These are phyloP conservation scores for Nyctalus aviator DNA, from an alignment of 2,797 vertebrate genomes.

Conservation along the genomic window DNA sequence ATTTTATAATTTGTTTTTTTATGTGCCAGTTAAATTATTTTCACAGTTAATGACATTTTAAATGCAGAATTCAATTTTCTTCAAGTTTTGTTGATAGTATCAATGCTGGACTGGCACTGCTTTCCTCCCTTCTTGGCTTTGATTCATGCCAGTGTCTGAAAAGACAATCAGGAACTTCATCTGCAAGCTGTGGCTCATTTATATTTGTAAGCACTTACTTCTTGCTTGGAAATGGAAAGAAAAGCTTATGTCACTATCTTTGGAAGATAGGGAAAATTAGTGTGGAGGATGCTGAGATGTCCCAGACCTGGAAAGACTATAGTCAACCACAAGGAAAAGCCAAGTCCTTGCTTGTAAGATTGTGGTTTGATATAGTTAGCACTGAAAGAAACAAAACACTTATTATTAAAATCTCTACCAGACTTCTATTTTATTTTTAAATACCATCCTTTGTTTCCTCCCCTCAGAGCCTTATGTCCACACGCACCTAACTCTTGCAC, in stretches of 20 bases:
- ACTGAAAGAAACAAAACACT: neutral
- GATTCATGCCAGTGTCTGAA: constrained; percentile 79
- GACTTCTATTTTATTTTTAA: neutral
- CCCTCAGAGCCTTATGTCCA: neutral
- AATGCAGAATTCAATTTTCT: constrained; percentile 79
- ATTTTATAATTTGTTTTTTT: constrained; percentile 57
- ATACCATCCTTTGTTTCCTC: neutral
- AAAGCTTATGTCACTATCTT: constrained; percentile 42
- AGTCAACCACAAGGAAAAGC: constrained; percentile 44
- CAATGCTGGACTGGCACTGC: constrained; percentile 75
- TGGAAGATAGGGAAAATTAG: constrained; percentile 56
- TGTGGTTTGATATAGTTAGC: constrained; percentile 4
- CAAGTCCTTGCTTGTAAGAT: constrained; percentile 18
- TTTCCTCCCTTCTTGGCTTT: constrained; percentile 82
- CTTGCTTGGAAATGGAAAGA: constrained; percentile 71
- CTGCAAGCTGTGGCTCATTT: constrained; percentile 82
- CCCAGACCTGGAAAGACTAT: constrained; percentile 62
- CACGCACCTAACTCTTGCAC: neutral
- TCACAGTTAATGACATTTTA: constrained; percentile 80
- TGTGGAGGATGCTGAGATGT: constrained; percentile 47
- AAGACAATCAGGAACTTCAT: constrained; percentile 83
- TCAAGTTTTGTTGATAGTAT: constrained; percentile 80
- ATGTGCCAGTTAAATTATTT: constrained; percentile 66
- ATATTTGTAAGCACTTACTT: constrained; percentile 82
- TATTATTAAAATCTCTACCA: neutral